Percentiles rank a stretch among this genome's conserved stretches.
phyloP scores from a whole-genome alignment of 2,113 vertebrate species.

The Stercorarius parasiticus region DNA sequence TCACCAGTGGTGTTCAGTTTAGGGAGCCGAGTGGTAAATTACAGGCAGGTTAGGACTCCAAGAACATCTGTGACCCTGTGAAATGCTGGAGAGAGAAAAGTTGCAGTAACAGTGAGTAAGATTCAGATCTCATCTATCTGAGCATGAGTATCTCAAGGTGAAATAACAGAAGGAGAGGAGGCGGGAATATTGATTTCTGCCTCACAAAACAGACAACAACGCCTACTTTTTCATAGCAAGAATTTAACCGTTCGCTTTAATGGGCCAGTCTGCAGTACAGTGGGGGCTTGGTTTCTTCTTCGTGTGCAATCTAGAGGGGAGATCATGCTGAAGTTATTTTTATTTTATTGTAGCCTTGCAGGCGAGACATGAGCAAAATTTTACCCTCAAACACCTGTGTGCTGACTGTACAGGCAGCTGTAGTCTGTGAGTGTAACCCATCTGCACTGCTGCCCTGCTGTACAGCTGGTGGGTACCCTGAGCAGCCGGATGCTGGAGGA shows the following conservation, averaged over 20 bases:
- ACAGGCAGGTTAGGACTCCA: not conserved
- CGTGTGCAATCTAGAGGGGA: not conserved
- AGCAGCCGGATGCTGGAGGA: not conserved
- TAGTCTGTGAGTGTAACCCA: not conserved
- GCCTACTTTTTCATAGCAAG: conserved; percentile 52
- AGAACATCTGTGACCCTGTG: conserved; percentile 12
- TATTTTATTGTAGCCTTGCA: not conserved
- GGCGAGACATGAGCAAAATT: not conserved
- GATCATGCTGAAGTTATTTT: conserved; percentile 7
- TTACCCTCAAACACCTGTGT: not conserved
- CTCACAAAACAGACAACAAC: conserved; percentile 66
- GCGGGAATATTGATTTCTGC: conserved; percentile 65
- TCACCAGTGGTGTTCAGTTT: not conserved
- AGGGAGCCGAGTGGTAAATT: conserved; percentile 37
- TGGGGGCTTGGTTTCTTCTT: conserved; percentile 33
- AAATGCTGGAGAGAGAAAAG: conserved; percentile 18
- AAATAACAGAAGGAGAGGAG: conserved; percentile 62
- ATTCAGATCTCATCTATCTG: conserved; percentile 44
- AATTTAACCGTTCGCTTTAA: conserved; percentile 43
- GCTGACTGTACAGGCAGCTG: not conserved
- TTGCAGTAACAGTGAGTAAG: conserved; percentile 39
- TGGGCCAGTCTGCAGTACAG: not conserved
- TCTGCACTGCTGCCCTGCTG: not conserved
- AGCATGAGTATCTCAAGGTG: conserved; percentile 53
- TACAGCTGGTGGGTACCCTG: not conserved